Evolutionary conservation across 1,140 invertebrate genomes (phyloP), one percentile per base, ranked within the genome.

Genomic region (Palaemon carinicauda): DNA sequence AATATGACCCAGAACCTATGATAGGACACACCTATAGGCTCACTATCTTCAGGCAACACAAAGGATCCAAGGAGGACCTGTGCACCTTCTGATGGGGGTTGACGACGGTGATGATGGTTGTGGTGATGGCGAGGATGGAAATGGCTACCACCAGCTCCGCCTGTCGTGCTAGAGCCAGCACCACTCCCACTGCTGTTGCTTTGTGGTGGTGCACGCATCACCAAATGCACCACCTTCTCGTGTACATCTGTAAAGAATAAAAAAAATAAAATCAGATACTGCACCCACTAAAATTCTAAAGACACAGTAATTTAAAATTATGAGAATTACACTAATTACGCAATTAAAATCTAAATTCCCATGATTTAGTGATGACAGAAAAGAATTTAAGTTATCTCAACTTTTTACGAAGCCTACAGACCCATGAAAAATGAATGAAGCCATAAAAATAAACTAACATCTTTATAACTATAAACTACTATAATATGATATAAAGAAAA

Each of bases 171-270:
- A 60, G 31, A 69, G 81, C 80, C 89, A 54, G 31, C 78, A 89
- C 74, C 82, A 56, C 53, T 89, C 82, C 60, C 90, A 90, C 33
- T 91, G 88, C 88, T 91, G 91, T 60, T 93, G 93, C 24, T 86
- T 31, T 87, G 85, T 41, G 96, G 96, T 7, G 96, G 94, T 7
- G 92, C 91, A 52, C 96, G 92, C 92, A 97, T 96, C n/a, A 98
- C 97, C 90, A 99, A 93, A 91, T 99, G 97, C 73, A 99, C 94
- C 21, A 97, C 97, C 92, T 98, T 98, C 1, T 96, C 96, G 92
- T 97, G 93, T 15, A 98, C 95, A 94, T 97, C 97, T 89, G 52
- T 52, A 82, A 77, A 75, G 27, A 53, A 81, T 15, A n/a, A 27
- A 80, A n/a, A n/a, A n/a, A n/a, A n/a, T n/a, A n/a, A n/a, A n/a